Percentiles rank a stretch among this genome's conserved stretches.
Evolutionary conservation across 1,140 invertebrate genomes (phyloP).

Genomic region (Eurosta solidaginis): DNA sequence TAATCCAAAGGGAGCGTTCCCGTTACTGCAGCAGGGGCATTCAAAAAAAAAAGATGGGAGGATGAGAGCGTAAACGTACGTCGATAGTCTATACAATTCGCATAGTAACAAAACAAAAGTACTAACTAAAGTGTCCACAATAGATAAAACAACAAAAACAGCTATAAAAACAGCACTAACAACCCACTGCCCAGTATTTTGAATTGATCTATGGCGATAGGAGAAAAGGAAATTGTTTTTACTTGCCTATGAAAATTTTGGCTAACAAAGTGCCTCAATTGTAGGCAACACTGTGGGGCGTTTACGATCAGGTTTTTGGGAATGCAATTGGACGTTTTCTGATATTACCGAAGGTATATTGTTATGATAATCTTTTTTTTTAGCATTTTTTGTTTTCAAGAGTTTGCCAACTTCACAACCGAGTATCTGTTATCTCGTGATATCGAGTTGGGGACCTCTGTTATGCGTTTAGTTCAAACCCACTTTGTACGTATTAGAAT

Average conservation of each 20-base stretch:
- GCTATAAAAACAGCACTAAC: not conserved
- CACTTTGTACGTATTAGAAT: no score
- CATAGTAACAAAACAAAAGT: conserved; percentile 42
- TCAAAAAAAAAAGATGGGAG: not conserved
- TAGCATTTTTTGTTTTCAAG: no score
- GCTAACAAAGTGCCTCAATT: not conserved
- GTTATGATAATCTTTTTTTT: no score
- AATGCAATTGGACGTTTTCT: no score
- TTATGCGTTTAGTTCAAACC: no score
- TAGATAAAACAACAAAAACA: not conserved
- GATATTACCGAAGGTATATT: no score
- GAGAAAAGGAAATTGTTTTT: not conserved
- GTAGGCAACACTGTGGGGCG: not conserved
- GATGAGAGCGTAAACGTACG: not conserved
- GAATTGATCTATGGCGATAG: not conserved
- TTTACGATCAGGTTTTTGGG: no score
- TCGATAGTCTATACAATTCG: not conserved
- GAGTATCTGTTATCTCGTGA: no score
- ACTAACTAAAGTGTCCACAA: conserved; percentile 56
- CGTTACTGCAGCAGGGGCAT: not conserved
- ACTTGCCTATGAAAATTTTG: not conserved
- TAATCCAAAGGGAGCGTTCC: not conserved
- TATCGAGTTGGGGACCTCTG: no score
- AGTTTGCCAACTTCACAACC: no score
- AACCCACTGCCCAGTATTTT: not conserved